These are phyloP conservation scores for Agrotis clavis DNA, from an alignment of 2,888 invertebrate species.

Conservation along the genomic window DNA sequence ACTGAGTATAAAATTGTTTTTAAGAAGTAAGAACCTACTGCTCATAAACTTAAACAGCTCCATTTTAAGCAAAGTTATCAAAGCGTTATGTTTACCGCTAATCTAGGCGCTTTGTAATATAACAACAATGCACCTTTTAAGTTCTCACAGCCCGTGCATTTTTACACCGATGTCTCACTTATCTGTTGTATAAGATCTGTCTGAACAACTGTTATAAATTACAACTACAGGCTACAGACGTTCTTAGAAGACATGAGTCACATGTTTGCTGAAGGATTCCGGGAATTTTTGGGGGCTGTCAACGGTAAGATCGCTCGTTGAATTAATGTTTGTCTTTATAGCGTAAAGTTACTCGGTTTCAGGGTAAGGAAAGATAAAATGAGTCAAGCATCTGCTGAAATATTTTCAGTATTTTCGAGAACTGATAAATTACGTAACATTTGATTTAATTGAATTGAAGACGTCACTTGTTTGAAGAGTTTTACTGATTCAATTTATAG, in stretches of 20 bases:
- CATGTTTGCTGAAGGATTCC: slow-evolving; percentile 33
- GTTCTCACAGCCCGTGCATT: slow-evolving; percentile 46
- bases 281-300: slow-evolving; percentile 10
- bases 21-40: not conserved
- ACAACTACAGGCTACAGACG: slow-evolving; percentile 34
- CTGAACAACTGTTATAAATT: slow-evolving; percentile 36
- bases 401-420: slow-evolving; percentile 14
- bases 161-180: slow-evolving; percentile 38
- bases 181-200: slow-evolving; percentile 36
- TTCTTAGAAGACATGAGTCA: slow-evolving; percentile 48
- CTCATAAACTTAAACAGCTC: slow-evolving; percentile 10
- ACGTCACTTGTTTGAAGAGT: slow-evolving; percentile 3
- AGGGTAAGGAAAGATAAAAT: not conserved
- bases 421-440: not conserved
- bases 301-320: not conserved
- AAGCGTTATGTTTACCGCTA: slow-evolving; percentile 37
- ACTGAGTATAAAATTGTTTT: not conserved
- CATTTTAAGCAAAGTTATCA: slow-evolving; percentile 13
- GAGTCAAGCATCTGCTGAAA: slow-evolving; percentile 14
- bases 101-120: slow-evolving; percentile 20
- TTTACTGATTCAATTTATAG: not conserved
- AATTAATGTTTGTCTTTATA: slow-evolving; percentile 13
- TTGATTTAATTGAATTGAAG: slow-evolving; percentile 11
- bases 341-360: not conserved
- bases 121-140: slow-evolving; percentile 47